Percentiles rank a stretch among this genome's conserved stretches.
Evolutionary conservation across 1,140 invertebrate species (phyloP).

Genomic region (Philopotamus ludificatus): DNA sequence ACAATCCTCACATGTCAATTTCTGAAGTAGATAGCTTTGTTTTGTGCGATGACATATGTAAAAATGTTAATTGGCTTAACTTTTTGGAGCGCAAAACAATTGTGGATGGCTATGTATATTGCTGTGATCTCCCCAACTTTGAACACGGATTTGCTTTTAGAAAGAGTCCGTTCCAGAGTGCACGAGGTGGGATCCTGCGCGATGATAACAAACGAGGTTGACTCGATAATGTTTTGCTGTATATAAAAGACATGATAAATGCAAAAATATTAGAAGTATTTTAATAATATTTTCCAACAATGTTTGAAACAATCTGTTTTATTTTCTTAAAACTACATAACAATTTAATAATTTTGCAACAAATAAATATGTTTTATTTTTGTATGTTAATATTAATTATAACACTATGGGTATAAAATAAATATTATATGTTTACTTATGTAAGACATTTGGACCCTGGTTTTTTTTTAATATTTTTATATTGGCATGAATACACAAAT

Average conservation of each 20-base stretch:
- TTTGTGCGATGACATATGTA: conserved; percentile 46
- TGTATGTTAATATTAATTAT: neutral
- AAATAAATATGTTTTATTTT: neutral
- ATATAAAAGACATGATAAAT: no score
- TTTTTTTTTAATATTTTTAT: no score
- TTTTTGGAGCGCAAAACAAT: conserved; percentile 42
- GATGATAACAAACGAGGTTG: conserved; percentile 25
- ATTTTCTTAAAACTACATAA: conserved; percentile 37
- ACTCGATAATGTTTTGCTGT: no score
- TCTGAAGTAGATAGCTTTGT: conserved; percentile 39
- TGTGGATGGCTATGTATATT: conserved; percentile 46
- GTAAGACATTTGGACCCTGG: no score
- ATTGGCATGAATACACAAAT: no score
- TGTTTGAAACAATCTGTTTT: conserved; percentile 10
- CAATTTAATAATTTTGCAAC: conserved; percentile 9
- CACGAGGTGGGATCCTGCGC: conserved; percentile 34
- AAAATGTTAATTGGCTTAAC: conserved; percentile 42
- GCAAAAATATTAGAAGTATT: neutral
- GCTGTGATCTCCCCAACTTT: conserved; percentile 46
- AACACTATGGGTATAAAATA: no score
- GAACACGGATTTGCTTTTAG: conserved; percentile 41
- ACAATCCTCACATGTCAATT: conserved; percentile 44
- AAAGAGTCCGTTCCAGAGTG: conserved; percentile 38
- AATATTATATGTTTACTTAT: no score
- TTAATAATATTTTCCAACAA: neutral